Percentiles rank a stretch among this genome's conserved stretches.
Evolutionary conservation across 2,888 invertebrate species (phyloP).

Genomic region (Monochamus alternatus): DNA sequence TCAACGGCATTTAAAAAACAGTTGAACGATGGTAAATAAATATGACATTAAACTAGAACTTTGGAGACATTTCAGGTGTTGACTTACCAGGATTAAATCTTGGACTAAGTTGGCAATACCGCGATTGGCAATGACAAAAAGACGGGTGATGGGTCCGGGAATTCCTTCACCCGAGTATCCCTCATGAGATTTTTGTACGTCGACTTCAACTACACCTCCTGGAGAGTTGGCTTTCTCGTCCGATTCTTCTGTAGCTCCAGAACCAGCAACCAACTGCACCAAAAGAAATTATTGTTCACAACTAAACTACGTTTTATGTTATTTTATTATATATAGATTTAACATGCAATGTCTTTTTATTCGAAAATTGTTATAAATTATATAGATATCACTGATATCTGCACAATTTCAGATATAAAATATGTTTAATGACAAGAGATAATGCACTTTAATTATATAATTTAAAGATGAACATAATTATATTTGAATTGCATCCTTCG

Average conservation of each 20-base stretch:
- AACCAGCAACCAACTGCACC: conserved; percentile 82
- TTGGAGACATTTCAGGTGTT: too few relatives aligned
- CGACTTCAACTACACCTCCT: conserved; percentile 73
- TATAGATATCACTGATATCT: too few relatives aligned
- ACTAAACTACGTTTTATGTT: not conserved
- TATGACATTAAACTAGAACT: too few relatives aligned
- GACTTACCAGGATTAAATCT: conserved; percentile 87
- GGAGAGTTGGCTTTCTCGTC: conserved; percentile 75
- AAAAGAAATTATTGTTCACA: conserved; percentile 11
- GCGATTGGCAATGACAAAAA: conserved; percentile 90
- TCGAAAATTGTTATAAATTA: conserved; percentile 20
- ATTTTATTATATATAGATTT: not conserved
- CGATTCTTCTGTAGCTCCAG: conserved; percentile 78
- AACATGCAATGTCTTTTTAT: conserved; percentile 22
- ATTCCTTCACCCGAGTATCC: conserved; percentile 89
- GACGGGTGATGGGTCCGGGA: conserved; percentile 89
- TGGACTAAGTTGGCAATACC: conserved; percentile 90
- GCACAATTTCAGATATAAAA: too few relatives aligned
- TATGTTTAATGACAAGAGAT: too few relatives aligned
- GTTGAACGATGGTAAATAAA: too few relatives aligned
- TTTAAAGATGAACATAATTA: too few relatives aligned
- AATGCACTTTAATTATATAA: too few relatives aligned
- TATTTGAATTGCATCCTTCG: too few relatives aligned
- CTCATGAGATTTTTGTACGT: conserved; percentile 74
- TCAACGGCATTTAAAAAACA: too few relatives aligned